These are phyloP conservation scores for Callinectes sapidus DNA, from an alignment of 2,888 invertebrate species.

Conservation along the genomic window DNA sequence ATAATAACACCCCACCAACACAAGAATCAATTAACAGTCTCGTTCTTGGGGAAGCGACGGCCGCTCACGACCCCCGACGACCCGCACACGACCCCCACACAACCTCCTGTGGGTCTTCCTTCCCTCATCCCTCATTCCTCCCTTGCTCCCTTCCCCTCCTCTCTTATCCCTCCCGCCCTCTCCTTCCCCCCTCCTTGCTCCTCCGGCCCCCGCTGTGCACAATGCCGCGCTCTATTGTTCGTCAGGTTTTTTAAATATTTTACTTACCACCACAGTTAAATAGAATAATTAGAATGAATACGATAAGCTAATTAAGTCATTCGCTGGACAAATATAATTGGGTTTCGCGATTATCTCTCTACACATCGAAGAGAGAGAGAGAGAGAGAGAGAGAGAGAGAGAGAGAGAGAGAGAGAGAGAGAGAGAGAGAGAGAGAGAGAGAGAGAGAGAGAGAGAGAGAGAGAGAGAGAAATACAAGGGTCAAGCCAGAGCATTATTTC, in stretches of 20 bases:
- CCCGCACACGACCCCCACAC: not conserved
- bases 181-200: not conserved
- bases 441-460: slow-evolving; percentile 27
- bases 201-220: not conserved
- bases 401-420: slow-evolving; percentile 2
- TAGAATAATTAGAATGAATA: not conserved
- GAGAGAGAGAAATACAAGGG: slow-evolving; percentile 18
- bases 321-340: not conserved
- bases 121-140: not conserved
- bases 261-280: not conserved
- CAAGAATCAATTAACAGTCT: not conserved
- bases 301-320: slow-evolving; percentile 5
- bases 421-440: not conserved
- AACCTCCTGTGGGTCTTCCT: not conserved
- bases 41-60: not conserved
- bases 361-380: not conserved
- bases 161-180: not conserved
- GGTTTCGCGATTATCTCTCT: slow-evolving; percentile 10
- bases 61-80: not conserved
- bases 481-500: not conserved
- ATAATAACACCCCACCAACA: not conserved
- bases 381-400: slow-evolving; percentile 24
- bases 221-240: not conserved
- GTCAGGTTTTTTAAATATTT: not conserved
- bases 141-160: not conserved